These are phyloP conservation scores for Chloroceryle inda DNA, from an alignment of 2,797 vertebrate species.

Conservation along the genomic window DNA sequence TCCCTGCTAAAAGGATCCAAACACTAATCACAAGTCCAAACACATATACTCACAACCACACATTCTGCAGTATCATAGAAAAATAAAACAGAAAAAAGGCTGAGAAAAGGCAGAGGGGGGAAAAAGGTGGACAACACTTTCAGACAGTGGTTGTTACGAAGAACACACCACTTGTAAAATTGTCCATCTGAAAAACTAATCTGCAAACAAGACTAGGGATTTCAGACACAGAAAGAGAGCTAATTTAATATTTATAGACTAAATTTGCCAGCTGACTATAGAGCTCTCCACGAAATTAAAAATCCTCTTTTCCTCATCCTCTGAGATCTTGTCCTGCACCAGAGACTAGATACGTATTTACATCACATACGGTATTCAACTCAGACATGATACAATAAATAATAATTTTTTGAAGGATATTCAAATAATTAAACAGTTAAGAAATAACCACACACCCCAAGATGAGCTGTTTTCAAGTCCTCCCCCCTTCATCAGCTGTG, in stretches of 20 bases:
- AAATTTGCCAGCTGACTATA: slow-evolving; percentile 64
- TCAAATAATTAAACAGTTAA: slow-evolving; percentile 4
- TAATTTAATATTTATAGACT: slow-evolving; percentile 64
- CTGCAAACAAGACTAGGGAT: background rate
- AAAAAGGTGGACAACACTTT: background rate
- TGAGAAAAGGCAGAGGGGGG: background rate
- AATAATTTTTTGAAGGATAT: background rate
- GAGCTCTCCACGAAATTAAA: slow-evolving; percentile 46
- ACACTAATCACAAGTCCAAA: background rate
- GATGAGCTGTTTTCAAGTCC: background rate
- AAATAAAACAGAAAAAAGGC: background rate
- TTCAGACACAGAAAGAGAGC: slow-evolving; percentile 20
- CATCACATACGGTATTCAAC: background rate
- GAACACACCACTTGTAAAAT: background rate
- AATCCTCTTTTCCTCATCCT: slow-evolving; percentile 25
- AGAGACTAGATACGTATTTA: background rate
- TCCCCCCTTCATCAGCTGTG: background rate
- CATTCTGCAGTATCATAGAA: background rate
- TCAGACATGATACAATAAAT: background rate
- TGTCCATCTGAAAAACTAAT: slow-evolving; percentile 37
- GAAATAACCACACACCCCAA: background rate
- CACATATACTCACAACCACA: background rate
- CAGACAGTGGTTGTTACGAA: background rate
- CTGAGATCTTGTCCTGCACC: background rate
- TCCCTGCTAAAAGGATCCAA: background rate